Evolutionary conservation across 1,140 invertebrate species (phyloP).

Genomic region (Aphidius ervi): DNA sequence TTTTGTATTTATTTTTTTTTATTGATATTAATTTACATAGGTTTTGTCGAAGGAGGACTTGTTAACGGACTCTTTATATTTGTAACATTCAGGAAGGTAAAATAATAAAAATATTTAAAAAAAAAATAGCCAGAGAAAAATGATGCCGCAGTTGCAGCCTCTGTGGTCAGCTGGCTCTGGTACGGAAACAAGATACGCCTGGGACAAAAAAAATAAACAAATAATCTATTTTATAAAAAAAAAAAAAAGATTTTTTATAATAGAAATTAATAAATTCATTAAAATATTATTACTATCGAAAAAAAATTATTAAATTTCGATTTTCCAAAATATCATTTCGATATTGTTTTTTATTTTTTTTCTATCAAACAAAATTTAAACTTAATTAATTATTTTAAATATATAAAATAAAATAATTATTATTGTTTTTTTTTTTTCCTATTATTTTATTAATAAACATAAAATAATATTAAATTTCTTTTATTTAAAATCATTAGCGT

Average conservation of each 20-base stretch:
- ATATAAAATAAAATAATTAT: too few species aligned
- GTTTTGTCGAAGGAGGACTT: slow-evolving; percentile 20
- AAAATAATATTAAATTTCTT: too few species aligned
- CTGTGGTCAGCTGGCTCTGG: slow-evolving; percentile 47
- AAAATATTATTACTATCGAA: too few species aligned
- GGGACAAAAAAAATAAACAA: slow-evolving; percentile 46
- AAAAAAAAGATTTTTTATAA: background rate
- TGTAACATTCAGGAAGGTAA: slow-evolving; percentile 17
- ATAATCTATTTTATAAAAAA: slow-evolving; percentile 3
- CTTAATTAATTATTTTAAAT: too few species aligned
- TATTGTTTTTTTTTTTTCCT: too few species aligned
- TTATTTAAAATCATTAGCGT: too few species aligned
- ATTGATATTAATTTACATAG: slow-evolving; percentile 26
- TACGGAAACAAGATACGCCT: slow-evolving; percentile 52
- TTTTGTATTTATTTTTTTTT: slow-evolving; percentile 9
- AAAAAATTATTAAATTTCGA: too few species aligned
- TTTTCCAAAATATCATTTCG: too few species aligned
- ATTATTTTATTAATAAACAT: too few species aligned
- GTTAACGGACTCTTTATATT: slow-evolving; percentile 4
- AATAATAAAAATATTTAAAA: slow-evolving; percentile 11
- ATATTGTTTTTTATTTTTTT: too few species aligned
- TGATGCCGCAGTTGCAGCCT: slow-evolving; percentile 35
- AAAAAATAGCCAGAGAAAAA: slow-evolving; percentile 42
- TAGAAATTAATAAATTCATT: too few species aligned
- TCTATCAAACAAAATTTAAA: too few species aligned